phyloP scores from a whole-genome alignment of 2,113 vertebrate species.

The Nannobrachium achirus region DNA sequence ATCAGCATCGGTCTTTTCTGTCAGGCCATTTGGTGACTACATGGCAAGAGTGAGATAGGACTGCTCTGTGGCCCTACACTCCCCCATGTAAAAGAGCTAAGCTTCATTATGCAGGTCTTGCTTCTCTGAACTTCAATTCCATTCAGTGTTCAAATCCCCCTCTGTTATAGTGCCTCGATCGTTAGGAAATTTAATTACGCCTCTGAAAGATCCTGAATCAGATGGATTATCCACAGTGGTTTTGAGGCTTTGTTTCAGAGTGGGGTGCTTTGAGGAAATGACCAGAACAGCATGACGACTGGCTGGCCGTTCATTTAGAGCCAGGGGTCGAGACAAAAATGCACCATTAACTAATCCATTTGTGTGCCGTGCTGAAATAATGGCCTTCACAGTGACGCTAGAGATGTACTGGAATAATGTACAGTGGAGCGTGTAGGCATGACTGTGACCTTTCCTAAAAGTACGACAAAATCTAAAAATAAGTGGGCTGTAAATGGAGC shows the following conservation, averaged over 20 bases:
- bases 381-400: constrained; percentile 10
- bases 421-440: constrained; percentile 6
- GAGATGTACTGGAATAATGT: constrained; percentile 18
- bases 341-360: constrained; percentile 40
- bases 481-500: not conserved
- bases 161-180: constrained; percentile 46
- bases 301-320: constrained; percentile 25
- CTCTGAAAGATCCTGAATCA: constrained; percentile 57
- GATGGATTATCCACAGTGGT: constrained; percentile 66
- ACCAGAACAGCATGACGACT: constrained; percentile 25
- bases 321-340: constrained; percentile 31
- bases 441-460: not conserved
- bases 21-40: constrained; percentile 55
- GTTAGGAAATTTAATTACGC: constrained; percentile 73
- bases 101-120: constrained; percentile 67
- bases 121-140: constrained; percentile 69
- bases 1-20: constrained; percentile 42
- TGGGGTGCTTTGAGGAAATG: constrained; percentile 37
- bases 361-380: constrained; percentile 17
- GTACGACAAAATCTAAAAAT: not conserved
- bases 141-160: constrained; percentile 52
- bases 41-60: constrained; percentile 38
- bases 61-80: constrained; percentile 22
- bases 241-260: constrained; percentile 40
- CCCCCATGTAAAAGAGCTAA: constrained; percentile 58